Evolutionary conservation across 2,888 invertebrate species (phyloP), one percentile per base, ranked within the genome.

Genomic region (Drosophila parthenogenetica): DNA sequence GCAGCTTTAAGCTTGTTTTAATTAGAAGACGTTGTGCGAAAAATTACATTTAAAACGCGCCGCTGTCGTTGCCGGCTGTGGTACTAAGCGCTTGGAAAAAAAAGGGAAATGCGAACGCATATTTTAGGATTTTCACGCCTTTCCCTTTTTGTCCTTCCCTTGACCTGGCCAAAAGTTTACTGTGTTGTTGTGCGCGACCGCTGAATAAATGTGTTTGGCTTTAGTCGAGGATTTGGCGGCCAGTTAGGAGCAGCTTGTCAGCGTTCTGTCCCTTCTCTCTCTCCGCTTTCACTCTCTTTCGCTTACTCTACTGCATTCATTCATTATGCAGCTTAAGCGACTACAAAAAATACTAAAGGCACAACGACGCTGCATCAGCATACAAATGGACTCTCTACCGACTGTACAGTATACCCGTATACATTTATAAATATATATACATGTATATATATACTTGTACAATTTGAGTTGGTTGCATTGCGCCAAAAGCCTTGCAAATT

Each of bases 1-100:
- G 73, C 72, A 66, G 73, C 81, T 85, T 90, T 89, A 89, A 90
- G 87, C 89, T 88, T 78, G 79, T 89, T 90, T 90, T 90, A 89
- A 90, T 90, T 88, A 90, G 87, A 87, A 85, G 81, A 89, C 79
- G 76, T 66, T 81, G 64, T 65, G 77, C 79, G 83, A 87, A 79
- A 82, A 89, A 89, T 80, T 87, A 87, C 89, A 86, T 84, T 85
- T 87, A 85, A 88, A 85, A 77, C 82, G 69, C 82, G 69, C 11
- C 13, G 46, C 37, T 55, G 55, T 14, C 42, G 32, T 40, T 61
- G 54, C 48, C 48, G 62, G 64, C 66, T 69, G 71, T 72, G 73
- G 35, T 13, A 73, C 61, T 42, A 66, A 64, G 48, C 59, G 63
- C 8, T 8, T 43, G 29, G 50, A 16, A 46, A 43, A 55, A 40